Percentiles rank a stretch among this genome's conserved stretches.
Conservation (phyloP, 2,113 vertebrate genomes). For the Tiliqua scincoides region DNA sequence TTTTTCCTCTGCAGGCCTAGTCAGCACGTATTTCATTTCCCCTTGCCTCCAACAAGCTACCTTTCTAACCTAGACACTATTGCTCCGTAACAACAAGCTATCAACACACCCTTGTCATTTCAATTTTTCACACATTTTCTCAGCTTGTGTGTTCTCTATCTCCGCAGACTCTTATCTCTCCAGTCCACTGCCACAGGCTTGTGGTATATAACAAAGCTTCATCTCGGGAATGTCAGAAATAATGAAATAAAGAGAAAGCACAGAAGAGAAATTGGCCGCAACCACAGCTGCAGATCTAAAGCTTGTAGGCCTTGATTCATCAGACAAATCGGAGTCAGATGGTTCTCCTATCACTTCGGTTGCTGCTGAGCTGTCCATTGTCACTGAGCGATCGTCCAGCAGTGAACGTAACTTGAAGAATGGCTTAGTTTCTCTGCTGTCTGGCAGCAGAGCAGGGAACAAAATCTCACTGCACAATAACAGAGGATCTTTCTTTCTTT, state of each 20-base stretch:
- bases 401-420: constrained; percentile 22
- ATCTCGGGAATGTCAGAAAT: constrained; percentile 66
- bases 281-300: constrained; percentile 34
- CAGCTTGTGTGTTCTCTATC: constrained; percentile 49
- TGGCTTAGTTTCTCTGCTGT: not conserved
- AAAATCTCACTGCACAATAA: not conserved
- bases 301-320: constrained; percentile 44
- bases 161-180: constrained; percentile 61
- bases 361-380: constrained; percentile 32
- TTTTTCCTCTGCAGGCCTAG: constrained; percentile 43
- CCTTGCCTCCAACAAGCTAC: constrained; percentile 33
- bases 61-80: constrained; percentile 37
- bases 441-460: constrained; percentile 20
- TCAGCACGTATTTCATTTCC: constrained; percentile 55
- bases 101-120: constrained; percentile 57
- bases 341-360: constrained; percentile 29
- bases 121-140: constrained; percentile 69
- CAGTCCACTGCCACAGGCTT: constrained; percentile 48
- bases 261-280: constrained; percentile 53
- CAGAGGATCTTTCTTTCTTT: constrained; percentile 14
- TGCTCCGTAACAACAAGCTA: constrained; percentile 59
- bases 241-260: constrained; percentile 58
- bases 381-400: not conserved
- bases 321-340: constrained; percentile 31
- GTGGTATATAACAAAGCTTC: constrained; percentile 57